These are phyloP conservation scores for Dynastes hyllus DNA, from an alignment of 2,888 invertebrate genomes.

Conservation along the genomic window DNA sequence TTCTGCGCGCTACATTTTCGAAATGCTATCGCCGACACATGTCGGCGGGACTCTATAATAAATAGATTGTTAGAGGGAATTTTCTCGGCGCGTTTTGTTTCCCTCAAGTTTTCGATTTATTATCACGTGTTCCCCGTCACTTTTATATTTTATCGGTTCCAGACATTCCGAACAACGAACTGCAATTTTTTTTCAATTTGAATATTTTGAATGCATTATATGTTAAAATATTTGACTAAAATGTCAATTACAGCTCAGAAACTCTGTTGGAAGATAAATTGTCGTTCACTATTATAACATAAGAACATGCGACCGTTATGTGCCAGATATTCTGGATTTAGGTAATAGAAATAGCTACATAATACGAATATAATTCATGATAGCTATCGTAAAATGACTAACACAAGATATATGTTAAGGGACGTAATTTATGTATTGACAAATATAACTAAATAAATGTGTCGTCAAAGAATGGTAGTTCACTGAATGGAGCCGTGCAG, in stretches of 20 bases:
- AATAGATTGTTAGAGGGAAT: slow-evolving; percentile 36
- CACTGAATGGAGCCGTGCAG: not conserved
- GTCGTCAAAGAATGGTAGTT: not conserved
- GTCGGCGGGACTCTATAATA: slow-evolving; percentile 6
- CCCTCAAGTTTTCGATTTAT: slow-evolving; percentile 24
- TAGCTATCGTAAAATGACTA: slow-evolving; percentile 17
- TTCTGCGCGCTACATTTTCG: slow-evolving; percentile 3
- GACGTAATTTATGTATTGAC: not conserved
- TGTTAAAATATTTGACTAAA: not conserved
- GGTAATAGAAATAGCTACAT: slow-evolving; percentile 8
- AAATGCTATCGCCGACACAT: slow-evolving; percentile 1
- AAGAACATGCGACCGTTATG: slow-evolving; percentile 32
- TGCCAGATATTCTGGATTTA: slow-evolving; percentile 24
- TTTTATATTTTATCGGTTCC: not conserved
- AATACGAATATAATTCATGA: slow-evolving; percentile 20
- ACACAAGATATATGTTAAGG: slow-evolving; percentile 11
- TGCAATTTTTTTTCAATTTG: slow-evolving; percentile 7
- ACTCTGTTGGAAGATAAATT: not conserved
- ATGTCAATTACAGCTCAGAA: slow-evolving; percentile 4
- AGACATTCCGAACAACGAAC: not conserved
- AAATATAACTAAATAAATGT: slow-evolving; percentile 20
- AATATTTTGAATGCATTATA: not conserved
- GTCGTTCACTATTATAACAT: not conserved
- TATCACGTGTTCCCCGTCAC: slow-evolving; percentile 16
- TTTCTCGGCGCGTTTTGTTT: not conserved